Evolutionary conservation across 2,797 vertebrate species (phyloP), one percentile per base, ranked within the genome.

Genomic region (Diplodus puntazzo): DNA sequence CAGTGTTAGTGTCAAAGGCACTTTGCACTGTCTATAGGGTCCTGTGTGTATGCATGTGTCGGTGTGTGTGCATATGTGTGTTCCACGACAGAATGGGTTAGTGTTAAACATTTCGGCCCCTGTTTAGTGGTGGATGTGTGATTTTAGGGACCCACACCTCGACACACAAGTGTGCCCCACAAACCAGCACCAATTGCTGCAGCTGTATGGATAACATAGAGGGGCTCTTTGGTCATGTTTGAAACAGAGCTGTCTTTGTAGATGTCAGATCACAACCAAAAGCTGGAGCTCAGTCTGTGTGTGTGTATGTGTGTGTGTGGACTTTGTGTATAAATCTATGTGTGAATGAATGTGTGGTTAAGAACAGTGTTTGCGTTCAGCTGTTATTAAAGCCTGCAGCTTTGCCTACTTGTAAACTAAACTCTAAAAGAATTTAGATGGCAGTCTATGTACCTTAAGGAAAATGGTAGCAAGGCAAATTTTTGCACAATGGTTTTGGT

Each of bases 221-320:
- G 72, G 34, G 52, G 55, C 69, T 62, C 72, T 83, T 63, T 60
- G 50, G 77, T 71, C 55, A 62, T 27, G 61, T 82, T 77, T 73
- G 72, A 68, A 77, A 92, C 78, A 79, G 77, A 68, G 46, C 17
- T n/a, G 48, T 75, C 86, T 86, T 87, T 92, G 84, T 91, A 54
- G 63, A 73, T 73, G 45, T 76, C 54, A 65, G 52, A 43, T 71
- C 63, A 62, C 53, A 69, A 64, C 77, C 65, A 75, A 11, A 23
- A 39, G 63, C 67, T 46, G 55, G n/a, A 30, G 42, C 48, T 53
- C 2, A 1, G 34, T 34, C 46, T 58, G 27, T 75, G 16, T 57
- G 16, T 57, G 1, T 62, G 39, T 46, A 16, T 58, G 20, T 63
- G 1, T 58, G 20, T 63, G 1, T 57, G 34, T 42, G 13, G 30